Evolutionary conservation across 2,797 vertebrate genomes (phyloP), one percentile per base, ranked within the genome.

Genomic region (Manis pentadactyla): DNA sequence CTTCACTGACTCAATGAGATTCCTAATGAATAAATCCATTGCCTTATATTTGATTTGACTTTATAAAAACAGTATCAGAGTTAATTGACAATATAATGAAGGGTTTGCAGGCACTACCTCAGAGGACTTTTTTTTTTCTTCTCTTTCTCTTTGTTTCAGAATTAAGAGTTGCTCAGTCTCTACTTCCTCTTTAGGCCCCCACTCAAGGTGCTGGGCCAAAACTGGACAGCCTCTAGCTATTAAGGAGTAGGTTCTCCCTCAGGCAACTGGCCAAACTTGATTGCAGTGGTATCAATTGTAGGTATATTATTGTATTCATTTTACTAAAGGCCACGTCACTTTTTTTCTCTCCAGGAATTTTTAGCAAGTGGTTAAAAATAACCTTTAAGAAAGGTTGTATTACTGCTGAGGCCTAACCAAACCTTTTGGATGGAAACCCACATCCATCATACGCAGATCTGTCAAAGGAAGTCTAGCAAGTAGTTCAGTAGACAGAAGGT

Each of bases 331-430:
- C 96, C 96, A 97, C 1, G 84, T 97, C 97, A 97, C 78, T 66
- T 97, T 97, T 96, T 96, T 74, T 85, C 17, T 78, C 96, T 98
- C 85, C 19, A 97, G 97, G 90, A 97, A 97, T 97, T 98, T 98
- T 98, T 98, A 97, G 97, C 96, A 97, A 98, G 97, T 97, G 95
- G 95, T 97, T 98, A 97, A 98, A 98, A 98, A 97, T 97, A 97
- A 98, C 97, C 98, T 97, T 98, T 98, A 94, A 97, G 96, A 98
- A 98, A 97, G 97, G 97, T 97, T 97, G 94, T 95, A 96, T 97
- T 94, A 86, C 96, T 96, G 94, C 95, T 53, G 89, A 97, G 93
- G 88, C 96, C 97, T 87, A 39, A 87, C 87, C 97, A 97, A 97
- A 97, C 75, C 97, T 97, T 97, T 96, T 97, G 87, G 94, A 79